phyloP scores from a whole-genome alignment of 2,888 invertebrate genomes.

The Zele albiditarsus region DNA sequence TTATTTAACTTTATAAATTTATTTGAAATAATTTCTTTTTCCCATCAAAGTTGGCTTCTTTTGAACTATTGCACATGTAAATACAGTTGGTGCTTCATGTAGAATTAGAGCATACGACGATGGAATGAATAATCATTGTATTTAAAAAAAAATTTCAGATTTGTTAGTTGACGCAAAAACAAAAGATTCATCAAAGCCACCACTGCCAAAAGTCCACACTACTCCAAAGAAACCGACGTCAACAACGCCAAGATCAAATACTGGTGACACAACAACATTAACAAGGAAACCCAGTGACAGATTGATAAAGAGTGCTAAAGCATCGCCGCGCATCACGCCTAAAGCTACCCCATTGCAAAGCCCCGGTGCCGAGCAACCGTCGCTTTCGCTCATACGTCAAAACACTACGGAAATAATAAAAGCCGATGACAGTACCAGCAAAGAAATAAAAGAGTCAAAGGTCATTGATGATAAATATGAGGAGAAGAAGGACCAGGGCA shows the following conservation, averaged over 20 bases:
- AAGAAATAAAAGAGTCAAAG: slow-evolving; percentile 59
- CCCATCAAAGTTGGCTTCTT: slow-evolving; percentile 43
- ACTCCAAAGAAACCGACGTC: slow-evolving; percentile 72
- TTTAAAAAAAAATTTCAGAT: slow-evolving; percentile 60
- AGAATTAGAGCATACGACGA: slow-evolving; percentile 6
- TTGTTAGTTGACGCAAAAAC: slow-evolving; percentile 69
- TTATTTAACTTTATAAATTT: slow-evolving; percentile 36
- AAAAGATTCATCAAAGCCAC: slow-evolving; percentile 78
- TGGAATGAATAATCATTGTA: slow-evolving; percentile 72
- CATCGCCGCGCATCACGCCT: slow-evolving; percentile 73
- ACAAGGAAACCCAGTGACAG: slow-evolving; percentile 64
- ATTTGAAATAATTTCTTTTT: slow-evolving; percentile 39
- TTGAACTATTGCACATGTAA: slow-evolving; percentile 64
- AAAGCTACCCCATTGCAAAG: slow-evolving; percentile 76
- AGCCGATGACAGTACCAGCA: slow-evolving; percentile 51
- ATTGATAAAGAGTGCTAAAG: slow-evolving; percentile 66
- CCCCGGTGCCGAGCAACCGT: slow-evolving; percentile 73
- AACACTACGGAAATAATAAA: slow-evolving; percentile 63
- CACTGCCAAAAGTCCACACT: slow-evolving; percentile 76
- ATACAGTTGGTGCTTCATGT: slow-evolving; percentile 55
- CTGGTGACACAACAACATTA: slow-evolving; percentile 51
- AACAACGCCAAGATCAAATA: slow-evolving; percentile 58
- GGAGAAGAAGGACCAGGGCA: slow-evolving; percentile 67
- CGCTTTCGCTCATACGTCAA: slow-evolving; percentile 66
- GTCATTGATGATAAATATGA: slow-evolving; percentile 60